A percentile compares a stretch with the other conserved stretches of the same genome.
These are phyloP conservation scores for Acrobasis consociella DNA, from an alignment of 2,888 invertebrate species.

Conservation along the genomic window DNA sequence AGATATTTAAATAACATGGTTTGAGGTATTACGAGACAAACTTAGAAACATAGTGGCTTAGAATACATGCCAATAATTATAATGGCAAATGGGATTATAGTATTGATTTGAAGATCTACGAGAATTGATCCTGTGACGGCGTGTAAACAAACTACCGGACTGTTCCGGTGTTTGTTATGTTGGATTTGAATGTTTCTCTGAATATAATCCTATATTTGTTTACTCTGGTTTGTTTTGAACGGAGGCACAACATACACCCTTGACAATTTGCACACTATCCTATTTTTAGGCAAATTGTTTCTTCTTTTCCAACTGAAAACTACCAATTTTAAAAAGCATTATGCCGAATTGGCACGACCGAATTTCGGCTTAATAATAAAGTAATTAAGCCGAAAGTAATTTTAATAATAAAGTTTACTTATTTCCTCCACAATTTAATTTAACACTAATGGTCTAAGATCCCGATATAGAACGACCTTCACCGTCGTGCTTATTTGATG, in stretches of 20 bases:
- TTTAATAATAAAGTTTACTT: too few species aligned
- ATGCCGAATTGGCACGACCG: too few species aligned
- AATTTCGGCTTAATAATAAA: too few species aligned
- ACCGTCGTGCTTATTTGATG: too few species aligned
- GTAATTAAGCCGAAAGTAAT: too few species aligned
- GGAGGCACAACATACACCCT: constrained; percentile 34
- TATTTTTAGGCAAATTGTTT: background rate
- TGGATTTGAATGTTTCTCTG: constrained; percentile 79
- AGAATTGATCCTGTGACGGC: constrained; percentile 46
- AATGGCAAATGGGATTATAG: constrained; percentile 76
- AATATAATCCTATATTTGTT: constrained; percentile 83
- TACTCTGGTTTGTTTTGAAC: constrained; percentile 74
- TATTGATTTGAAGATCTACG: constrained; percentile 52
- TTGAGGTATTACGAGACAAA: constrained; percentile 67
- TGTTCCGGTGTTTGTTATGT: constrained; percentile 67
- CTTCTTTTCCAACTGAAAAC: too few species aligned
- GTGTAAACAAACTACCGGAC: constrained; percentile 61
- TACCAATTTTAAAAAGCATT: too few species aligned
- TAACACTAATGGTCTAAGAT: too few species aligned
- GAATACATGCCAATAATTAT: constrained; percentile 60
- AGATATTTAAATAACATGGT: constrained; percentile 72
- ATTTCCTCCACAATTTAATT: too few species aligned
- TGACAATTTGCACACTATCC: background rate
- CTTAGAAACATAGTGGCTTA: constrained; percentile 69
- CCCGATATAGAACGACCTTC: too few species aligned